Base-by-base conservation (phyloP, 2,888 invertebrate species). In the Scaeva pyrastri region DNA sequence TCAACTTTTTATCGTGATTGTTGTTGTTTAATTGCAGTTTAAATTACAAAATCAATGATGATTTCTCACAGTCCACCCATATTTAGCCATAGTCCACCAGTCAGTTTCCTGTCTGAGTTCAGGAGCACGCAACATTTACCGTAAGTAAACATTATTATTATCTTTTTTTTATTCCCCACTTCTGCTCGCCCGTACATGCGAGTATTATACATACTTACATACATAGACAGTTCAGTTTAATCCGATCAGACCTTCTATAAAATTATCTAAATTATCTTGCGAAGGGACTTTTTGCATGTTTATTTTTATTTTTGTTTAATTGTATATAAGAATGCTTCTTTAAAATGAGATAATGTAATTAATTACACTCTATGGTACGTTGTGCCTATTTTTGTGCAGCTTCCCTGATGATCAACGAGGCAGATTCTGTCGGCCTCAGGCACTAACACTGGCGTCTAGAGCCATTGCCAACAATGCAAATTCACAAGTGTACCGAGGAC, bases 51-150 rank as follows among this genome's bases (percentile, higher is more conserved):
- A 48, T 64, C 60, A 71, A 94, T 95, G 93, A 93, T 96, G 90
- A 94, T 96, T 83, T 95, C 96, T 88, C 95, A 95, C 91, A 94
- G 95, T 91, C 96, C 96, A 68, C 94, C 95, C 79, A 93, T 94
- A 89, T 96, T 95, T 93, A 95, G 95, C 83, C 94, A 94, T 93
- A 95, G 95, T 91, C 95, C 96, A 6, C 95, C 95, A 45, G 94
- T 94, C 82, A 94, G 94, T 88, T 95, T 95, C 91, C 92, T 95
- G 43, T 91, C 94, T 70, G 95, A 95, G 90, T 95, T 94, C 92
- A 93, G 91, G 91, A 92, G 93, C 90, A 90, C 90, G 88, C 90
- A 90, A 88, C 91, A 83, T 91, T 92, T 82, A 88, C 90, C 90
- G 91, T 91, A 90, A 92, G 94, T 91, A 90, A 14, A 62, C 10